phyloP scores from a whole-genome alignment of 2,888 invertebrate genomes.

The Geophilus truncorum region DNA sequence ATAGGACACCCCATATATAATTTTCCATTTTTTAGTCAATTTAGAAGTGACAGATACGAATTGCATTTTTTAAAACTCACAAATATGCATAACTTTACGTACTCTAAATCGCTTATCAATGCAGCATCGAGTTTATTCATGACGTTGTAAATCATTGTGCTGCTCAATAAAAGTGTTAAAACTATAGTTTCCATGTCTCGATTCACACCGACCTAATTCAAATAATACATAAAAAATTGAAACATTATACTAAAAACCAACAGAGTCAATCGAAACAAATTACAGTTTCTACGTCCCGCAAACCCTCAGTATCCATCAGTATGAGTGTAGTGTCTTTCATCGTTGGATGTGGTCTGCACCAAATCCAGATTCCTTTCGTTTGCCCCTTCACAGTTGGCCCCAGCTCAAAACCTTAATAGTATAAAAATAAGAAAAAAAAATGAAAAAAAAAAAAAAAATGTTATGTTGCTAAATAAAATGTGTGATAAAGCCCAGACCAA shows the following conservation, averaged over 20 bases:
- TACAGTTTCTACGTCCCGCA: not conserved
- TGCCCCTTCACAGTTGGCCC: not conserved
- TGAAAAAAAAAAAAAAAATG: no score
- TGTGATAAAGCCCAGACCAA: no score
- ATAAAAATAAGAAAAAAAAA: no score
- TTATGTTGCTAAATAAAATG: no score
- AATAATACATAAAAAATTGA: not conserved
- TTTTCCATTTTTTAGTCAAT: no score
- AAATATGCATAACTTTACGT: no score
- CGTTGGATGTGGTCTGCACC: conserved; percentile 2
- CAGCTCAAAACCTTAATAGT: conserved; percentile 17
- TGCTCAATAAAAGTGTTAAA: not conserved
- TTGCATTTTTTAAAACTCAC: no score
- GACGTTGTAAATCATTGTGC: not conserved
- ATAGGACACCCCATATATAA: no score
- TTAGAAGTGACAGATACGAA: no score
- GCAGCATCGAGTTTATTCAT: not conserved
- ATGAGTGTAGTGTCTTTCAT: not conserved
- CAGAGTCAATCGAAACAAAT: not conserved
- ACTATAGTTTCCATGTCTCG: not conserved
- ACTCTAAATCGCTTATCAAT: not conserved
- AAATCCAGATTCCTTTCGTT: conserved; percentile 28
- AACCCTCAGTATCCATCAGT: conserved; percentile 19
- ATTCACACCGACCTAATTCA: not conserved
- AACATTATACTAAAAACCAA: not conserved